Evolutionary conservation across 2,113 vertebrate species (phyloP).

Genomic region (Anolis carolinensis): DNA sequence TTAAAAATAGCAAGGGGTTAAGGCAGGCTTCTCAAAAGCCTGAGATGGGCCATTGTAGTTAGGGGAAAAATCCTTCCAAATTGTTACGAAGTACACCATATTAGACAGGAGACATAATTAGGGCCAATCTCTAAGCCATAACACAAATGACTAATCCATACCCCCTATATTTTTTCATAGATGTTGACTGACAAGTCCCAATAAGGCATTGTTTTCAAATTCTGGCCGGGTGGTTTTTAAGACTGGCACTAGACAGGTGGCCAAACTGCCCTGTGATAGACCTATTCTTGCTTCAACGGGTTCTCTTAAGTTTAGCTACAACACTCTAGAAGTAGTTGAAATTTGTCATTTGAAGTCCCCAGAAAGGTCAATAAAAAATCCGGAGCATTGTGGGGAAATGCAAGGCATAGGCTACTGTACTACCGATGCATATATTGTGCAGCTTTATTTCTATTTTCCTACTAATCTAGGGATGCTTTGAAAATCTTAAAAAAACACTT

Average conservation of each 20-base stretch:
- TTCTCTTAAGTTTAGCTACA: neutral
- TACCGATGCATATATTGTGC: too few species aligned
- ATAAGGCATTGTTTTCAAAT: neutral
- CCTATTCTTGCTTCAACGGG: neutral
- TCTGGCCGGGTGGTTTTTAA: neutral
- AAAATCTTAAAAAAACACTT: too few species aligned
- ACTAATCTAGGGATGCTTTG: too few species aligned
- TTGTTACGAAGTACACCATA: neutral
- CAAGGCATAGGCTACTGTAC: too few species aligned
- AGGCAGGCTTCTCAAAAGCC: neutral
- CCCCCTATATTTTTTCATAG: neutral
- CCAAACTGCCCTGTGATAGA: neutral
- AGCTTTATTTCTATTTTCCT: too few species aligned
- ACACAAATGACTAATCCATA: neutral
- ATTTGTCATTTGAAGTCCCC: neutral
- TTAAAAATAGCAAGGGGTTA: constrained; percentile 46
- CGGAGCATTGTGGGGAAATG: too few species aligned
- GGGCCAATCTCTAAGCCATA: neutral
- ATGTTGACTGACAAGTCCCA: neutral
- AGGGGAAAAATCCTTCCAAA: neutral
- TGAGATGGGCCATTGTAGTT: neutral
- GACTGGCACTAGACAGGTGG: neutral
- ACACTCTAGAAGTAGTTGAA: neutral
- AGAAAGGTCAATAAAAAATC: neutral
- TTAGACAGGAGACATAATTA: neutral